These are phyloP conservation scores for Apostichopus californicus DNA, from an alignment of 35 echinoderm and acorn worm genomes.

Conservation along the genomic window DNA sequence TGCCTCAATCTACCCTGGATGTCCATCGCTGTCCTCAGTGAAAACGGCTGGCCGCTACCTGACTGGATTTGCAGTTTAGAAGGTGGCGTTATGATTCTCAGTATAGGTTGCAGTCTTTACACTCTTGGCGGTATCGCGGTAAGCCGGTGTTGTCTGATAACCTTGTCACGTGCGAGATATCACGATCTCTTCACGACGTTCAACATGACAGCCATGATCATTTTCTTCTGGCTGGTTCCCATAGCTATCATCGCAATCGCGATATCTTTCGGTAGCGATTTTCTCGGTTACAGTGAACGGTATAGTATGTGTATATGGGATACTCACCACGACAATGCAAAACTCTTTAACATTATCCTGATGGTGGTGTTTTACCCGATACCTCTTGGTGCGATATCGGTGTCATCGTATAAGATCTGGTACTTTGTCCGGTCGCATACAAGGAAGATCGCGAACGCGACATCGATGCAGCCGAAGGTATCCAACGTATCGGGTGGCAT, in stretches of 20 bases:
- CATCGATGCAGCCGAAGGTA: slow-evolving; percentile 36
- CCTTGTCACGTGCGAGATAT: slow-evolving; percentile 54
- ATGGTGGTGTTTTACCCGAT: slow-evolving; percentile 68
- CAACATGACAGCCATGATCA: slow-evolving; percentile 38
- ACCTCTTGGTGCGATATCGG: slow-evolving; percentile 63
- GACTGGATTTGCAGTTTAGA: slow-evolving; percentile 69
- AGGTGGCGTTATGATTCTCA: slow-evolving; percentile 50
- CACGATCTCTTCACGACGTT: slow-evolving; percentile 58
- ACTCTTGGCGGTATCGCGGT: slow-evolving; percentile 77
- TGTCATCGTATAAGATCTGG: slow-evolving; percentile 65
- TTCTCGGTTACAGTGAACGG: slow-evolving; percentile 71
- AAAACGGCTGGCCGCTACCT: slow-evolving; percentile 73
- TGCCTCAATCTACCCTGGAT: slow-evolving; percentile 81
- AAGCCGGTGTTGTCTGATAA: slow-evolving; percentile 71
- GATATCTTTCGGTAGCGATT: slow-evolving; percentile 45
- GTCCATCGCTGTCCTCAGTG: slow-evolving; percentile 66
- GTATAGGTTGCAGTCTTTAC: slow-evolving; percentile 76
- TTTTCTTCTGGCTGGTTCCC: slow-evolving; percentile 67
- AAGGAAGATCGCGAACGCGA: slow-evolving; percentile 59
- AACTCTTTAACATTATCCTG: slow-evolving; percentile 66
- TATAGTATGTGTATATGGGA: slow-evolving; percentile 89
- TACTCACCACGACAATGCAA: slow-evolving; percentile 56
- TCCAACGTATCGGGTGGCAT: slow-evolving; percentile 3
- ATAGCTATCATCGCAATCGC: slow-evolving; percentile 60
- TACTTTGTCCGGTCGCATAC: slow-evolving; percentile 64